phyloP scores from a whole-genome alignment of 2,797 vertebrate species.

The Malacoraja senta region DNA sequence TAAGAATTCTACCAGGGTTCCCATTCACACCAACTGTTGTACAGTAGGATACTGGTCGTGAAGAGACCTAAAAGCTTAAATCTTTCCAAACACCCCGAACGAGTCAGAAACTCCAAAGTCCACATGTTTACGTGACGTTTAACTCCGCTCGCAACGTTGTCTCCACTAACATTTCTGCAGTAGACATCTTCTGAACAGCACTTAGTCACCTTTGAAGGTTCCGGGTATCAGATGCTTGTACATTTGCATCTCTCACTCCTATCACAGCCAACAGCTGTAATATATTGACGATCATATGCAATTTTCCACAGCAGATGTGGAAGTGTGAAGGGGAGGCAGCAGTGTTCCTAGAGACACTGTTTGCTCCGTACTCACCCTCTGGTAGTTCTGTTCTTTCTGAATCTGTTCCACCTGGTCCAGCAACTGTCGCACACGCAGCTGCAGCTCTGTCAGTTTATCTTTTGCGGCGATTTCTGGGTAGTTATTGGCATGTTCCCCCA shows the following conservation, averaged over 20 bases:
- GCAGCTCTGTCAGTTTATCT: slow-evolving; percentile 85
- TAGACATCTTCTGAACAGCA: background rate
- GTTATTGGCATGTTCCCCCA: slow-evolving; percentile 89
- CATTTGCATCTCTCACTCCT: background rate
- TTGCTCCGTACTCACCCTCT: slow-evolving; percentile 66
- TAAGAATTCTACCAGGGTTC: background rate
- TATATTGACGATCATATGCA: too few species aligned
- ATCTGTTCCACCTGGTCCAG: slow-evolving; percentile 92
- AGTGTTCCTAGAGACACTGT: background rate
- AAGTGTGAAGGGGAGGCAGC: background rate
- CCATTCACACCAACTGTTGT: background rate
- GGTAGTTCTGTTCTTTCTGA: slow-evolving; percentile 94
- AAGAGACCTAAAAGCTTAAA: background rate
- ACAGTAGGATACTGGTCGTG: too few species aligned
- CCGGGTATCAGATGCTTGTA: background rate
- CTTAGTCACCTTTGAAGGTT: background rate
- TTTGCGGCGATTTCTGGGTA: slow-evolving; percentile 92
- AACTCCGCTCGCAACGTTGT: background rate
- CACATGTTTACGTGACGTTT: background rate
- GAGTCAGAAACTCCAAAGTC: background rate
- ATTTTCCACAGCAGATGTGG: background rate
- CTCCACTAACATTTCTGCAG: background rate
- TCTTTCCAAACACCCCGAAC: background rate
- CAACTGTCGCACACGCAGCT: slow-evolving; percentile 80
- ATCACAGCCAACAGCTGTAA: background rate